phyloP scores from a whole-genome alignment of 2,113 vertebrate species.

The Cacatua alba region DNA sequence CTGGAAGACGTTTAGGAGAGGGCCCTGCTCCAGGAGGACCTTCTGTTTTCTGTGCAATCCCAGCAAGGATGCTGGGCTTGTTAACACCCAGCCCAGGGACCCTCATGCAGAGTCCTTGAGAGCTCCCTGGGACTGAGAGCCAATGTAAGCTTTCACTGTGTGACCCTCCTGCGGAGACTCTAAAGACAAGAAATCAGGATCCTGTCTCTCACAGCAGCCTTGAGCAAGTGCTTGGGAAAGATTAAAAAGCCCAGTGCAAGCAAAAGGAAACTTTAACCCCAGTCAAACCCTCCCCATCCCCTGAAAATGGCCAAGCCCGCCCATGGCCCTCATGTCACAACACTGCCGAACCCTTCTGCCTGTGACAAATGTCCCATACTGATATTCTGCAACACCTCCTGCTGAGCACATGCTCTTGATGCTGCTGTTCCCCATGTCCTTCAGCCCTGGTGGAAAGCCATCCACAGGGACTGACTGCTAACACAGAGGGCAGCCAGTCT shows the following conservation, averaged over 20 bases:
- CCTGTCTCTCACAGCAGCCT: not conserved
- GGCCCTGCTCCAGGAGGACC: not conserved
- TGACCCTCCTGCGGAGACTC: not conserved
- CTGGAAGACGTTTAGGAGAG: not conserved
- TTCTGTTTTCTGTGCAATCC: not conserved
- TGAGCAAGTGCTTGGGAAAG: not conserved
- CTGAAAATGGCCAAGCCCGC: not conserved
- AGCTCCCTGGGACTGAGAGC: not conserved
- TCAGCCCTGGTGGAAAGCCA: fast-evolving
- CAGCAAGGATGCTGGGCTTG: not conserved
- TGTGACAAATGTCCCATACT: fast-evolving
- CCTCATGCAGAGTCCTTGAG: not conserved
- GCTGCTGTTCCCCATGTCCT: fast-evolving
- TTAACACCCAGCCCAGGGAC: not conserved
- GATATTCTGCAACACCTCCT: not conserved
- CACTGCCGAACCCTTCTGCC: fast-evolving
- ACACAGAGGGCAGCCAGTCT: fast-evolving
- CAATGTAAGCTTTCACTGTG: fast-evolving
- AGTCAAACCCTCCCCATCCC: not conserved
- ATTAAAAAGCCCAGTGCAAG: not conserved
- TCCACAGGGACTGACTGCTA: not conserved
- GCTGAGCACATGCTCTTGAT: not conserved
- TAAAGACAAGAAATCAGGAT: not conserved
- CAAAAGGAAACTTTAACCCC: not conserved
- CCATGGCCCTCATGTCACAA: fast-evolving